Percentiles rank a stretch among this genome's conserved stretches.
These are phyloP conservation scores for Sorex maritimensis DNA, from an alignment of 2,797 vertebrate genomes.

Conservation along the genomic window DNA sequence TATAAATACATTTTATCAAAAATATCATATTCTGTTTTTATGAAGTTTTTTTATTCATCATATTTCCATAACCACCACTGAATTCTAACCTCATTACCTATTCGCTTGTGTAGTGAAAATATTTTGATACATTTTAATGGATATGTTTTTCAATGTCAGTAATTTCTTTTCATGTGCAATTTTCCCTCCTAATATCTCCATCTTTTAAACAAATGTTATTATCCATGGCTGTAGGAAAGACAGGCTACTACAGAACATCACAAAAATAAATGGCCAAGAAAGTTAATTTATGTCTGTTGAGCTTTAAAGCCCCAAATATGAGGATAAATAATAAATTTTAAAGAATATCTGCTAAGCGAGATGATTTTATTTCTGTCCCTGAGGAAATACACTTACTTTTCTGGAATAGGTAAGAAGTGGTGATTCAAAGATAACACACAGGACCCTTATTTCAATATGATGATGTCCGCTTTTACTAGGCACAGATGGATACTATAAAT, in stretches of 20 bases:
- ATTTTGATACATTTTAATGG: slow-evolving; percentile 52
- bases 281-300: slow-evolving; percentile 50
- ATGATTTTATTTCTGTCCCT: neutral
- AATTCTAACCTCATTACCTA: slow-evolving; percentile 3
- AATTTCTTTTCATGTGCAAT: slow-evolving; percentile 19
- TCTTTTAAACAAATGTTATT: slow-evolving; percentile 35
- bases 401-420: slow-evolving; percentile 3
- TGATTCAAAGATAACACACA: slow-evolving; percentile 38
- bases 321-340: slow-evolving; percentile 33
- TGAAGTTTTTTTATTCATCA: neutral
- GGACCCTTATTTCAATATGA: neutral
- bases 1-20: slow-evolving; percentile 10
- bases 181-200: neutral
- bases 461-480: neutral
- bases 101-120: slow-evolving; percentile 6
- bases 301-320: slow-evolving; percentile 44
- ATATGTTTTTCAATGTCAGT: slow-evolving; percentile 36
- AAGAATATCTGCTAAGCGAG: slow-evolving; percentile 18
- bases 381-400: slow-evolving; percentile 15
- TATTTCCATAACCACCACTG: slow-evolving; percentile 27
- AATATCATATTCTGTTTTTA: neutral
- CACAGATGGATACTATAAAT: neutral
- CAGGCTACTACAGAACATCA: neutral
- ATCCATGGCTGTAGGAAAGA: slow-evolving; percentile 10
- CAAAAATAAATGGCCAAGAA: slow-evolving; percentile 40